Conservation (phyloP, 2,888 invertebrate genomes). For the Mellilla xanthometata region DNA sequence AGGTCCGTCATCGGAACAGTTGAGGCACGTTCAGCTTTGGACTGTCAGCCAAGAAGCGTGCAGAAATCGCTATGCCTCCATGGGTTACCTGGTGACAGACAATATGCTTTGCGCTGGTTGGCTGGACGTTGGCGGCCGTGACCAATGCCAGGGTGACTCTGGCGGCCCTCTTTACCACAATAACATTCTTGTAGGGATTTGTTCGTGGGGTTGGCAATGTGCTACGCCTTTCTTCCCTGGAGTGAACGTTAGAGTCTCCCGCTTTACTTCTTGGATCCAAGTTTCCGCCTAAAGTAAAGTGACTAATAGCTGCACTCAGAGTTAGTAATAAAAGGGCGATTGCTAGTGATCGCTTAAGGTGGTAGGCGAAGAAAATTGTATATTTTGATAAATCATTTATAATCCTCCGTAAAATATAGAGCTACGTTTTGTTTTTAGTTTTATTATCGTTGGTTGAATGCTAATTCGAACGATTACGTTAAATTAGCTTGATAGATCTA, state of each 20-base stretch:
- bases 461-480: no score
- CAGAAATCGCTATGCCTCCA: conserved; percentile 31
- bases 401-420: no score
- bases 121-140: conserved; percentile 58
- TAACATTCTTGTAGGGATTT: conserved; percentile 39
- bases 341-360: no score
- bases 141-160: conserved; percentile 59
- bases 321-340: no score
- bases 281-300: neutral
- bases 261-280: conserved; percentile 42
- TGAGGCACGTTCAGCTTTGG: conserved; percentile 46
- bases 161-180: conserved; percentile 61
- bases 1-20: conserved; percentile 37
- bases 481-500: no score
- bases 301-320: no score
- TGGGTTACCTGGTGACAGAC: conserved; percentile 33
- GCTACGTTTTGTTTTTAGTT: no score
- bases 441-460: no score
- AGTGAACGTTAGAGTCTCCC: conserved; percentile 44
- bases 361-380: no score
- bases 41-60: conserved; percentile 41
- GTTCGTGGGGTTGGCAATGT: conserved; percentile 42
- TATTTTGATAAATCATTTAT: no score
- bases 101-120: conserved; percentile 57
- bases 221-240: conserved; percentile 36